These are phyloP conservation scores for Actenoides lindsayi DNA, from an alignment of 2,113 vertebrate genomes.

Conservation along the genomic window DNA sequence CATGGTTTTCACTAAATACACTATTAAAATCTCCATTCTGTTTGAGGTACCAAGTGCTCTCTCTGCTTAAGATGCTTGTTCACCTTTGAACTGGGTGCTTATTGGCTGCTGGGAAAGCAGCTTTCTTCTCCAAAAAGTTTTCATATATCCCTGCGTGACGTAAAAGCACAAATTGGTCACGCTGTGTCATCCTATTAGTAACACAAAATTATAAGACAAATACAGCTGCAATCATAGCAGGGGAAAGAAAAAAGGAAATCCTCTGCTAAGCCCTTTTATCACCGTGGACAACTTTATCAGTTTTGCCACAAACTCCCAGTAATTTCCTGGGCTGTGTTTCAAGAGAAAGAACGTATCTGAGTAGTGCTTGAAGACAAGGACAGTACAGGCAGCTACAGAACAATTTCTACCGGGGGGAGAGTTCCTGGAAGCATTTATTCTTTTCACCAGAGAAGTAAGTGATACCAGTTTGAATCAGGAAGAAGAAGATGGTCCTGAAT, in stretches of 20 bases:
- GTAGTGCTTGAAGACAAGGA: neutral
- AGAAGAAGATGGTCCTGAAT: constrained; percentile 44
- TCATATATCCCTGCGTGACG: neutral
- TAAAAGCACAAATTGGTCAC: neutral
- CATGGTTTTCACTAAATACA: constrained; percentile 57
- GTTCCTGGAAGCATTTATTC: neutral
- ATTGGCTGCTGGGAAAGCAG: constrained; percentile 55
- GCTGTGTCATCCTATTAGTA: neutral
- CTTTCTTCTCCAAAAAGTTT: neutral
- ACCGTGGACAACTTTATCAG: neutral
- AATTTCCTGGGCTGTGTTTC: neutral
- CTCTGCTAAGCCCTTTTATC: neutral
- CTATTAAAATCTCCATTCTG: constrained; percentile 38
- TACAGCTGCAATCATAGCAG: neutral
- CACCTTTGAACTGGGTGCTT: constrained; percentile 56
- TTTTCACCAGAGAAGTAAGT: neutral
- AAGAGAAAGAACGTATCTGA: neutral
- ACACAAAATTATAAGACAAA: neutral
- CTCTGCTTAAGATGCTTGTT: constrained; percentile 9
- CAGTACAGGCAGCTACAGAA: neutral
- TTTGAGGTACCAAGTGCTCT: constrained; percentile 33
- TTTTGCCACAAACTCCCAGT: neutral
- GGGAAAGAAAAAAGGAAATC: neutral
- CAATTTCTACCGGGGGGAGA: neutral
- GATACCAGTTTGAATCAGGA: constrained; percentile 7